phyloP scores from a whole-genome alignment of 2,888 invertebrate species.

The Drosophila incognita region DNA sequence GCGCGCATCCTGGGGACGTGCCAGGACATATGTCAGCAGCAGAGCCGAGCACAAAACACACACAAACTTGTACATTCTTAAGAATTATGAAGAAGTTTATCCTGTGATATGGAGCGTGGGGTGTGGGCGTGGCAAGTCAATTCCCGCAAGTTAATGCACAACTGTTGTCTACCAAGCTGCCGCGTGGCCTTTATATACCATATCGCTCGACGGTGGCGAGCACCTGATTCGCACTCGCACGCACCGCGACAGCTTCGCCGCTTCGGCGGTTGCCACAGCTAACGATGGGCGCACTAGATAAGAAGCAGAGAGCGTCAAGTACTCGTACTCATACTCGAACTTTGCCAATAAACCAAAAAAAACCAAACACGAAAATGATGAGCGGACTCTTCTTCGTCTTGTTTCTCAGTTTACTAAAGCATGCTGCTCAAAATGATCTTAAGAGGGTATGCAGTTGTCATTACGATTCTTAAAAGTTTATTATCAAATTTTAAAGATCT shows the following conservation, averaged over 20 bases:
- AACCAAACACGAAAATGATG: conserved; percentile 47
- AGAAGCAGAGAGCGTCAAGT: conserved; percentile 68
- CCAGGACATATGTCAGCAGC: conserved; percentile 73
- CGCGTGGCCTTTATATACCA: conserved; percentile 69
- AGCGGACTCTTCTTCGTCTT: conserved; percentile 60
- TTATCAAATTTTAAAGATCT: not conserved
- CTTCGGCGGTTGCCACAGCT: conserved; percentile 41
- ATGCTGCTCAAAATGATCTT: not conserved
- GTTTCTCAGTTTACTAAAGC: conserved; percentile 26
- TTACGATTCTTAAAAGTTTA: not conserved
- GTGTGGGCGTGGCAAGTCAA: conserved; percentile 39
- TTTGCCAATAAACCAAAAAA: conserved; percentile 16
- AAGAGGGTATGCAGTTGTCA: not conserved
- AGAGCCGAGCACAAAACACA: conserved; percentile 70
- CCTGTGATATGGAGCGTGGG: conserved; percentile 22
- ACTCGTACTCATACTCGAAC: conserved; percentile 50
- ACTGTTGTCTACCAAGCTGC: conserved; percentile 64
- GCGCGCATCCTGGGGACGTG: conserved; percentile 78
- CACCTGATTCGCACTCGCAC: conserved; percentile 56
- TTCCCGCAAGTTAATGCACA: conserved; percentile 61
- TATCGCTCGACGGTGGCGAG: conserved; percentile 46
- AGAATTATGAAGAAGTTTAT: conserved; percentile 14
- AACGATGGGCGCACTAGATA: conserved; percentile 82
- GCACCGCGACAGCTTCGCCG: conserved; percentile 41
- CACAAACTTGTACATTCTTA: conserved; percentile 76